Evolutionary conservation across 2,797 vertebrate genomes (phyloP).

Genomic region (Xenopus petersii): DNA sequence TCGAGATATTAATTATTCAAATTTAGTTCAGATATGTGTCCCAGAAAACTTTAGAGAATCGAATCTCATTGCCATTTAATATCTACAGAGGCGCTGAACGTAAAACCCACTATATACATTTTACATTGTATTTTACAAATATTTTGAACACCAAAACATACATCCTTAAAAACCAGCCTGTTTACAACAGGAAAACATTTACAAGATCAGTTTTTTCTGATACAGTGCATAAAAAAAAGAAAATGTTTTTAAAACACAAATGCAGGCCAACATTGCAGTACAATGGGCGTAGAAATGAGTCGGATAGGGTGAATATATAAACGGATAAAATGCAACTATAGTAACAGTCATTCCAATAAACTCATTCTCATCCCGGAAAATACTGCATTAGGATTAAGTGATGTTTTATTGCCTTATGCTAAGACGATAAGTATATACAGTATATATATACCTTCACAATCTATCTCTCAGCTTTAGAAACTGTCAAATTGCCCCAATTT

Average conservation of each 20-base stretch:
- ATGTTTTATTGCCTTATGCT: conserved; percentile 67
- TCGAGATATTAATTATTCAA: conserved; percentile 47
- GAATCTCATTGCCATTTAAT: conserved; percentile 75
- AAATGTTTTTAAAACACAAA: conserved; percentile 59
- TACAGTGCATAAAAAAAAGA: conserved; percentile 66
- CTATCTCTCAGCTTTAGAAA: background rate
- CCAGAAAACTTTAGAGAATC: conserved; percentile 48
- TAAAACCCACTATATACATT: conserved; percentile 88
- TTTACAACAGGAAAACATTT: conserved; percentile 70
- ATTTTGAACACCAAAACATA: conserved; percentile 79
- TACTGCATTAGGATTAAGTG: conserved; percentile 65
- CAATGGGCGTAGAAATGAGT: conserved; percentile 60
- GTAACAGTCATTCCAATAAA: conserved; percentile 55
- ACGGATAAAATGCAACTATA: too few relatives aligned
- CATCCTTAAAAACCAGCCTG: conserved; percentile 81
- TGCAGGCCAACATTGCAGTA: conserved; percentile 65
- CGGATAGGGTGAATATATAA: conserved; percentile 21
- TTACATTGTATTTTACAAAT: conserved; percentile 78
- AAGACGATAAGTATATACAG: background rate
- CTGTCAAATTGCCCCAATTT: background rate
- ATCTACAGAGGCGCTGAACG: conserved; percentile 85
- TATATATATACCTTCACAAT: too few relatives aligned
- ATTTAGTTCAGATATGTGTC: conserved; percentile 54
- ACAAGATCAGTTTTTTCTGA: conserved; percentile 68
- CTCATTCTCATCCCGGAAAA: conserved; percentile 64